phyloP scores from a whole-genome alignment of 1,140 invertebrate species.

The Drosophila sturtevanti region DNA sequence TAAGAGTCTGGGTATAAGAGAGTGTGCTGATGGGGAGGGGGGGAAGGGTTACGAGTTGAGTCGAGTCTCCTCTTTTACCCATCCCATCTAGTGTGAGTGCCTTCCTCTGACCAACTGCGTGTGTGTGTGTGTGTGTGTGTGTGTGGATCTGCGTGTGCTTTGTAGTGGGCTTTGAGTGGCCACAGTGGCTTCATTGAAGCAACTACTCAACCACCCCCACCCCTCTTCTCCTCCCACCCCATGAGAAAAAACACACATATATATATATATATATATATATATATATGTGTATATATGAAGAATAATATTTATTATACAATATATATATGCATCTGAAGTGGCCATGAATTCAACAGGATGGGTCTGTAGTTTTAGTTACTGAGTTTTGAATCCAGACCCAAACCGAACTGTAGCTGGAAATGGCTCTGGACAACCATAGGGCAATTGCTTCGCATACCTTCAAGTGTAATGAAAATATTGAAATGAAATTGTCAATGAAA shows the following conservation, averaged over 20 bases:
- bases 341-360: constrained; percentile 44
- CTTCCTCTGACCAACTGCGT: constrained; percentile 8
- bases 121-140: constrained; percentile 18
- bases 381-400: no score
- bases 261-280: no score
- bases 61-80: no score
- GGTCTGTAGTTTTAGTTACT: constrained; percentile 24
- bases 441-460: constrained; percentile 45
- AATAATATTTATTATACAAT: constrained; percentile 73
- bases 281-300: constrained; percentile 24
- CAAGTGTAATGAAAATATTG: constrained; percentile 78
- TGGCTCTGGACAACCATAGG: constrained; percentile 21
- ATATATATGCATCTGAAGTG: constrained; percentile 49
- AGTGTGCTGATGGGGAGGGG: no score
- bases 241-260: constrained; percentile 27
- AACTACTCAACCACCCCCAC: no score
- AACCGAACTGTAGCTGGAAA: no score
- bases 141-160: constrained; percentile 10
- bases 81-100: neutral
- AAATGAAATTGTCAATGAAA: constrained; percentile 72
- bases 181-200: constrained; percentile 50
- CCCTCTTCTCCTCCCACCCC: constrained; percentile 12
- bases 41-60: no score
- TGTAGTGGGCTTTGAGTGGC: constrained; percentile 67
- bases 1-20: no score